Evolutionary conservation across 2,113 vertebrate species (phyloP), one percentile per base, ranked within the genome.

Genomic region (Sisor rabdophorus): DNA sequence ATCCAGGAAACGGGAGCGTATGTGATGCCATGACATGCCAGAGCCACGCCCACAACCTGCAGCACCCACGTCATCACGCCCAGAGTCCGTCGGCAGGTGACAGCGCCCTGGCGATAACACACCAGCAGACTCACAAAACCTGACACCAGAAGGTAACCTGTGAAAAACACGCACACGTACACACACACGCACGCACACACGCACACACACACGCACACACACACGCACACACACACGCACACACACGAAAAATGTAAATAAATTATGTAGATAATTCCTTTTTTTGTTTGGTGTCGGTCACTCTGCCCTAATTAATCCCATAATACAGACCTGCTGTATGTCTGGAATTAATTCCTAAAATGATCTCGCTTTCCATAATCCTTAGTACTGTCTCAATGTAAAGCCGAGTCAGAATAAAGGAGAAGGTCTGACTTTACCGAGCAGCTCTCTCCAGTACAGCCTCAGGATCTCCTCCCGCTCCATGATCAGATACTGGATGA

Each of bases 41-140:
- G 80, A 12, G 84, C n/a, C 79, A 91, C 84, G 69, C 90, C 89
- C 12, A 85, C 79, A 3, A 86, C 16, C 5, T 85, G 90, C 30
- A 95, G 77, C 0, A 0, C 81, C 92, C 91, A 93, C 0, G 47
- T 78, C 84, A 93, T 81, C 13, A 92, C 83, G n/a, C 26, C 72
- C 71, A 87, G 80, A 47, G 83, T 91, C 60, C 69, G 81, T 20
- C 87, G 83, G 0, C 86, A 83, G 40, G 80, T 84, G 4, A 91
- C 86, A 0, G 92, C 91, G 11, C 93, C 92, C 0, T 85, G 91
- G 59, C 82, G 90, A 71, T 94, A 91, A 80, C 92, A 94, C 20
- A 86, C 20, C 1, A 81, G 81, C 82, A 94, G 92, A 83, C 92
- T 93, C 74, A 79, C 1, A 2, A 79, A 69, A 53, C 91, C 92